Conservation (phyloP, 1,140 invertebrate genomes). For the Hirudo medicinalis region DNA sequence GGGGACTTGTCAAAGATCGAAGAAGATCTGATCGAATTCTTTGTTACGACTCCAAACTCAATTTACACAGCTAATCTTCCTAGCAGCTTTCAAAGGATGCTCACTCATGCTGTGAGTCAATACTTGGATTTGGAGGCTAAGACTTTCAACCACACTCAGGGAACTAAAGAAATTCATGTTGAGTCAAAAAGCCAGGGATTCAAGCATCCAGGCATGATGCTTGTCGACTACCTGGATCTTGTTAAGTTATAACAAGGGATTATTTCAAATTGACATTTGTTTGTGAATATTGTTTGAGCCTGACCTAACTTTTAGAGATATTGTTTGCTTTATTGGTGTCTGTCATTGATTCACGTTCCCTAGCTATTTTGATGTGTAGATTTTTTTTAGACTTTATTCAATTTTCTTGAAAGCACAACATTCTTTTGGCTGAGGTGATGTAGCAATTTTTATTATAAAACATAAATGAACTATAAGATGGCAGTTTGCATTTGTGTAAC, state of each 20-base stretch:
- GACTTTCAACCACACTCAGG: background rate
- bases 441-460: too few relatives aligned
- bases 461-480: too few relatives aligned
- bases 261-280: too few relatives aligned
- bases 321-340: too few relatives aligned
- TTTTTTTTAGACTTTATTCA: too few relatives aligned
- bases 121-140: constrained; percentile 8
- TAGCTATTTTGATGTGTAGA: too few relatives aligned
- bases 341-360: too few relatives aligned
- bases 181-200: background rate
- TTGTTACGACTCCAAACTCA: background rate
- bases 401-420: too few relatives aligned
- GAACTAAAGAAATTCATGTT: background rate
- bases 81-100: background rate
- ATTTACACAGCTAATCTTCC: background rate
- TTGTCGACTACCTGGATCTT: constrained; percentile 5
- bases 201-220: background rate
- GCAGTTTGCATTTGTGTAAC: too few relatives aligned
- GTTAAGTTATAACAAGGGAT: background rate
- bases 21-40: background rate
- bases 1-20: background rate
- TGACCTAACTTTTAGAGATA: too few relatives aligned
- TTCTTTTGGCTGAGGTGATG: too few relatives aligned
- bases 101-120: constrained; percentile 9
- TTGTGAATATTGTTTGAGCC: too few relatives aligned